These are phyloP conservation scores for Lissocephala sabroskyi DNA, from an alignment of 2,888 invertebrate genomes.

Conservation along the genomic window DNA sequence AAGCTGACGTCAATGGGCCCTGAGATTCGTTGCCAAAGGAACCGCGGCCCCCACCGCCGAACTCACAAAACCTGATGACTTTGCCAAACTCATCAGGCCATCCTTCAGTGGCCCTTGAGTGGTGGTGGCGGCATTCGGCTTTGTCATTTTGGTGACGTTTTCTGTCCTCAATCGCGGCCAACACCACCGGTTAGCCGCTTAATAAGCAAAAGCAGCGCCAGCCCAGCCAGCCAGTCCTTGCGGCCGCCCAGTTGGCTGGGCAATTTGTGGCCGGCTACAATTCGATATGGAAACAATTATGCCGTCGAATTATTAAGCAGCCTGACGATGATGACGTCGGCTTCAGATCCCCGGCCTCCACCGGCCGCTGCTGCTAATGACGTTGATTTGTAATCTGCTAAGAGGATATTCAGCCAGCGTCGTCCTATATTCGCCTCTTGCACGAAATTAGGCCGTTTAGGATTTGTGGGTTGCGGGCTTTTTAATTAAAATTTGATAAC, in stretches of 20 bases:
- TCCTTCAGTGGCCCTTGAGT: too few relatives aligned
- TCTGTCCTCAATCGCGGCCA: not conserved
- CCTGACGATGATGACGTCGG: constrained; percentile 29
- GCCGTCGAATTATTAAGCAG: constrained; percentile 37
- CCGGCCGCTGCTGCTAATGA: too few relatives aligned
- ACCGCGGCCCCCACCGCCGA: not conserved
- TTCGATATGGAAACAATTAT: constrained; percentile 52
- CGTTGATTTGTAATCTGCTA: constrained; percentile 36
- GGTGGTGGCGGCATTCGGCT: not conserved
- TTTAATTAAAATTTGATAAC: constrained; percentile 46
- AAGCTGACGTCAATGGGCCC: constrained; percentile 51
- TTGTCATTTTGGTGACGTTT: not conserved
- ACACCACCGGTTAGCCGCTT: constrained; percentile 17
- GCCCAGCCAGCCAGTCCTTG: not conserved
- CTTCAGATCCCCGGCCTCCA: too few relatives aligned
- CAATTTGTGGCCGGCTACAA: constrained; percentile 44
- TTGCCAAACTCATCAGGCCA: not conserved
- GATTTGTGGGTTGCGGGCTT: constrained; percentile 21
- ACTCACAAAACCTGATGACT: constrained; percentile 1
- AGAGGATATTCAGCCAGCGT: constrained; percentile 49
- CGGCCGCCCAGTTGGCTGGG: constrained; percentile 20
- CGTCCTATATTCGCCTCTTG: too few relatives aligned
- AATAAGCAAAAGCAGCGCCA: constrained; percentile 36
- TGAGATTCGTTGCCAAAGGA: constrained; percentile 3
- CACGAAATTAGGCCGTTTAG: too few relatives aligned